Percentiles rank a stretch among this genome's conserved stretches.
phyloP scores from a whole-genome alignment of 1,140 invertebrate species.

The Drosophila willistoni region DNA sequence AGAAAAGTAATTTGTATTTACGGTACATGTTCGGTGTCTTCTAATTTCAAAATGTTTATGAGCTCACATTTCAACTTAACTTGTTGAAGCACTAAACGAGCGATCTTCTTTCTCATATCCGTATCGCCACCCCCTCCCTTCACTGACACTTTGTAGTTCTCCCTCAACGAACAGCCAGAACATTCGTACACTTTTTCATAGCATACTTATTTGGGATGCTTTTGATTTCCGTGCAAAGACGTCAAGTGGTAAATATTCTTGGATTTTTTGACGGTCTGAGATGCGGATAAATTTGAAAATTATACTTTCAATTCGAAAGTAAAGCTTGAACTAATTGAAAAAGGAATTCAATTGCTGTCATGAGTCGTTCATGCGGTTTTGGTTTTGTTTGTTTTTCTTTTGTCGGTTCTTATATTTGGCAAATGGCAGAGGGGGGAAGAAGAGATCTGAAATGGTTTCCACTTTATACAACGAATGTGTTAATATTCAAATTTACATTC shows the following conservation, averaged over 20 bases:
- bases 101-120: neutral
- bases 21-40: neutral
- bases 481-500: constrained; percentile 34
- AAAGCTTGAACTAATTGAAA: constrained; percentile 9
- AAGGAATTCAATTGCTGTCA: constrained; percentile 5
- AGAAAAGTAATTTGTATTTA: neutral
- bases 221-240: neutral
- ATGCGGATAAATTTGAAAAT: neutral
- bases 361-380: neutral
- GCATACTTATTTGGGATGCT: constrained; percentile 2
- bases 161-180: too few relatives aligned
- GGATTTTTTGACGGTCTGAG: neutral
- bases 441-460: constrained; percentile 12
- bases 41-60: constrained; percentile 3
- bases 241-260: constrained; percentile 1
- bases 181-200: neutral
- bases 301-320: constrained; percentile 3
- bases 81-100: neutral
- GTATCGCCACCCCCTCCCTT: neutral
- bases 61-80: neutral
- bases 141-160: too few relatives aligned
- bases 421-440: neutral
- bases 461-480: constrained; percentile 20
- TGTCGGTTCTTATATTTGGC: too few relatives aligned
- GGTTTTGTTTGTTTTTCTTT: neutral